Evolutionary conservation across 92 coral and sea anemone genomes (phyloP), one percentile per base, ranked within the genome.

Genomic region (Epizoanthus fatuus): DNA sequence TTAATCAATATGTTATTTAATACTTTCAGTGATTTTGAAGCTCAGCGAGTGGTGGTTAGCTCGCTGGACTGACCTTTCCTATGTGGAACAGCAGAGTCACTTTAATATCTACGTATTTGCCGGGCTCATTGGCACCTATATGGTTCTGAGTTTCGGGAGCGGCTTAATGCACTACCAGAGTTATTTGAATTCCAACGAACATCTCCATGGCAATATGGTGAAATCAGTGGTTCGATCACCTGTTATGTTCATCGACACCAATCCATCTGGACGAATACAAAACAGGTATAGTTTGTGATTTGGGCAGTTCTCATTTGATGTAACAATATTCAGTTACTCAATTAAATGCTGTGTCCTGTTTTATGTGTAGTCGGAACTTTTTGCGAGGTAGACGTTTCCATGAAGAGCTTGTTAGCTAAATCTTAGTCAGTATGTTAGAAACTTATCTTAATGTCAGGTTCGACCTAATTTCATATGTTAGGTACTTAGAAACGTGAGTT

Each of bases 11-110:
- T 49, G 13, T 49, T 49, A 8, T 49, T 49, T 29, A 2, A 29
- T 29, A 4, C 17, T 76, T 77, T 45, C 82, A 77, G 82, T 77
- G 40, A 77, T 39, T 25, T 38, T 59, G 47, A 77, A 77, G 82
- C 82, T 77, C 32, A 77, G 82, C 47, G 82, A 77, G 47, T 77
- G 82, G 82, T 77, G 82, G 82, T 42, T 77, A 38, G 82, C 82
- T 7, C 19, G 70, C 5, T 77, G 82, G 82, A 60, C 82, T 10
- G 70, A 77, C 82, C 70, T 77, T 17, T 69, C 82, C 5, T 77
- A 42, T 35, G 45, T 11, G 42, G 51, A 59, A 60, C 82, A 77
- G 38, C 82, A 77, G 38, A 32, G 47, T 58, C 62, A 77, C 82
- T 19, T n/a, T 20, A 77, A 77, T 13, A 77, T 77, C 19, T 77